Evolutionary conservation across 2,113 vertebrate species (phyloP).

Genomic region (Mola mola): DNA sequence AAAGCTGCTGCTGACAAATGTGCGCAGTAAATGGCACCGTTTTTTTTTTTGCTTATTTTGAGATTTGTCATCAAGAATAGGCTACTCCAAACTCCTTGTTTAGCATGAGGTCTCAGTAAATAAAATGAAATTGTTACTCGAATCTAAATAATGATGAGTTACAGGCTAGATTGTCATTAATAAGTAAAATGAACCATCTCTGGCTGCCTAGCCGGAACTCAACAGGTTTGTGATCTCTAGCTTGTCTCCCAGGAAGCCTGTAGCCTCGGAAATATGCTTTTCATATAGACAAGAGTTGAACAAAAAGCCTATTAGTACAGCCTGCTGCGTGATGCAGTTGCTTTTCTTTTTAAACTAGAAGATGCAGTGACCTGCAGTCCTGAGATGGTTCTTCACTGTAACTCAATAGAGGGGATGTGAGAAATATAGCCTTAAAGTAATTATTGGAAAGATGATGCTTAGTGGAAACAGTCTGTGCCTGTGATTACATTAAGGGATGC

Average conservation of each 20-base stretch:
- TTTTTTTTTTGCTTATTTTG: background rate
- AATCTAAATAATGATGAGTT: no score
- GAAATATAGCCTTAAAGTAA: conserved; percentile 44
- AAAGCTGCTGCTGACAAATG: background rate
- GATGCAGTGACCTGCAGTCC: conserved; percentile 9
- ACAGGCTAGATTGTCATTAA: no score
- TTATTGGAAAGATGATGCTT: conserved; percentile 42
- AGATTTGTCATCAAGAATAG: no score
- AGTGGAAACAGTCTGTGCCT: conserved; percentile 19
- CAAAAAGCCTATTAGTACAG: background rate
- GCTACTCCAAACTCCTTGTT: no score
- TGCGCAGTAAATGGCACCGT: conserved; percentile 6
- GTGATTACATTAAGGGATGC: conserved; percentile 15
- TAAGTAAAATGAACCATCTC: no score
- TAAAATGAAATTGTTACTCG: no score
- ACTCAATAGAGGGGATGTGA: conserved; percentile 21
- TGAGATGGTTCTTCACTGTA: conserved; percentile 8
- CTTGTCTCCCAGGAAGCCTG: background rate
- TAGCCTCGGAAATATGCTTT: background rate
- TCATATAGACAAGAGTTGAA: background rate
- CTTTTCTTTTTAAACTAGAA: conserved; percentile 11
- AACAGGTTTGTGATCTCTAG: conserved; percentile 70
- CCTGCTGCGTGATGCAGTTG: background rate
- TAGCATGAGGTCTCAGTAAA: no score
- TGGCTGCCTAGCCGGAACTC: conserved; percentile 43